A percentile compares a stretch with the other conserved stretches of the same genome.
Conservation (phyloP, 2,797 vertebrate genomes). For the Anguilla obscura region DNA sequence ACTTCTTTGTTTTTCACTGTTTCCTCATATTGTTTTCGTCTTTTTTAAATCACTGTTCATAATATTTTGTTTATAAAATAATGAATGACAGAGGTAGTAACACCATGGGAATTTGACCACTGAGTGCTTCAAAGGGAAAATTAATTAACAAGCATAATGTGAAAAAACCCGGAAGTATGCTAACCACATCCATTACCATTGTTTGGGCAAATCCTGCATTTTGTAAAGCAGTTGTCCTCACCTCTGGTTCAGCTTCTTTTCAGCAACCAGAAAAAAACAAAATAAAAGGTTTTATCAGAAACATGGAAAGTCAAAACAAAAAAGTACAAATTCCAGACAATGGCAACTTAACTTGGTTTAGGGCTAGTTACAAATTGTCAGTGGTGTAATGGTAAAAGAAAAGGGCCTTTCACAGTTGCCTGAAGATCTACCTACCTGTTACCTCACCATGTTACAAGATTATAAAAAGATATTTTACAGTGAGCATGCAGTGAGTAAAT, state of each 20-base stretch:
- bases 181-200: background rate
- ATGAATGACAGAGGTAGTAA: background rate
- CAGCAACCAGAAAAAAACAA: background rate
- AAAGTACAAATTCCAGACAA: background rate
- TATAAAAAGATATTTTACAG: background rate
- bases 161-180: background rate
- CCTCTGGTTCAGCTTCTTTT: constrained; percentile 1
- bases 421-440: background rate
- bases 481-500: background rate
- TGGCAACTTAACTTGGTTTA: background rate
- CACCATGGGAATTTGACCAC: background rate
- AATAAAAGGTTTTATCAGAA: background rate
- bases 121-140: background rate
- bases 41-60: background rate
- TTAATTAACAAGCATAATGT: background rate
- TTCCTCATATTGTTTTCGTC: background rate
- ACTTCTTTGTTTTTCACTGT: background rate
- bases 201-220: background rate
- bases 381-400: background rate
- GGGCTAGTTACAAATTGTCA: background rate
- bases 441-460: background rate
- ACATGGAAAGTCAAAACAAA: background rate
- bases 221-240: background rate
- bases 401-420: background rate
- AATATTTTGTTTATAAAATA: background rate